Conservation (phyloP, 2,797 vertebrate genomes). For the Sebastes aleutianus region DNA sequence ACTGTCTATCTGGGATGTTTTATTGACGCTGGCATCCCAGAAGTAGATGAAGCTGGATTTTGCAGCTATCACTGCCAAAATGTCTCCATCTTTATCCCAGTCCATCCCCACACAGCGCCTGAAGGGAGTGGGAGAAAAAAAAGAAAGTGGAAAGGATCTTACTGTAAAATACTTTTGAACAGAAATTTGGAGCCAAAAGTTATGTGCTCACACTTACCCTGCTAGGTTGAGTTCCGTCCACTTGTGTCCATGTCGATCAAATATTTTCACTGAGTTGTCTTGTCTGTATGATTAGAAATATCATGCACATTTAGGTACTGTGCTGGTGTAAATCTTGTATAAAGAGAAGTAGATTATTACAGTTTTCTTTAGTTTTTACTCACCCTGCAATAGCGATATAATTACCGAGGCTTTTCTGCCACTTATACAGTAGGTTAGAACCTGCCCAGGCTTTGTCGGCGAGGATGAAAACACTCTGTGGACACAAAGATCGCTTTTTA, state of each 20-base stretch:
- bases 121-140: neutral
- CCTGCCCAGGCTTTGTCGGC: slow-evolving; percentile 87
- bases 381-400: slow-evolving; percentile 95
- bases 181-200: neutral
- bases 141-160: neutral
- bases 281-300: slow-evolving; percentile 76
- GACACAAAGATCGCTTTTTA: slow-evolving; percentile 21
- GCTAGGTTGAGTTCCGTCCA: slow-evolving; percentile 90
- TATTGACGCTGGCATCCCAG: slow-evolving; percentile 95
- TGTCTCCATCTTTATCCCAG: slow-evolving; percentile 98
- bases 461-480: slow-evolving; percentile 90
- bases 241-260: slow-evolving; percentile 97
- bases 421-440: slow-evolving; percentile 87
- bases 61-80: slow-evolving; percentile 91
- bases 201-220: slow-evolving; percentile 81
- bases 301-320: neutral
- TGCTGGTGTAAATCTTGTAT: neutral
- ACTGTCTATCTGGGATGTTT: slow-evolving; percentile 92
- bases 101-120: slow-evolving; percentile 90
- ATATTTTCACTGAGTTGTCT: slow-evolving; percentile 92
- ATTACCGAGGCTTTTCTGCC: slow-evolving; percentile 94
- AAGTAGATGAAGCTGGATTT: slow-evolving; percentile 91
- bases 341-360: neutral
- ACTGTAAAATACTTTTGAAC: neutral
- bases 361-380: slow-evolving; percentile 54